Evolutionary conservation across 2,797 vertebrate species (phyloP).

Genomic region (Orestias chungarensis): DNA sequence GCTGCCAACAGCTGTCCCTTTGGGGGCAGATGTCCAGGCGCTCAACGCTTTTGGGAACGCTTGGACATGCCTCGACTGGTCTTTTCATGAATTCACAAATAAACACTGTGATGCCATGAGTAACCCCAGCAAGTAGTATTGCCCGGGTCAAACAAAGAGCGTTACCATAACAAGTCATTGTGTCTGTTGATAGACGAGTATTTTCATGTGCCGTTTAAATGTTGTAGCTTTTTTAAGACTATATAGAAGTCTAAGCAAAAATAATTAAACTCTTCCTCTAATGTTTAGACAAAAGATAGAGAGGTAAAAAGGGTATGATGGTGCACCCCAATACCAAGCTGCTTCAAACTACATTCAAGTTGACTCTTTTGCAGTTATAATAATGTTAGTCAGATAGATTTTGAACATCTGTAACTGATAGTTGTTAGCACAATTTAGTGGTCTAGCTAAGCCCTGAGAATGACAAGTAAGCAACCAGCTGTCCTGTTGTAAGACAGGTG

Average conservation of each 20-base stretch:
- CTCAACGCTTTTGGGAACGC: constrained; percentile 37
- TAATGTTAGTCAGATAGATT: background rate
- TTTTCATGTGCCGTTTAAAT: constrained; percentile 30
- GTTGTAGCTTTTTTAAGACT: constrained; percentile 30
- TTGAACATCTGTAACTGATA: background rate
- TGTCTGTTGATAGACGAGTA: constrained; percentile 31
- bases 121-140: constrained; percentile 28
- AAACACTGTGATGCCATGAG: constrained; percentile 7
- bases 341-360: background rate
- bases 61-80: constrained; percentile 33
- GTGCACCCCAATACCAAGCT: background rate
- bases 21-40: constrained; percentile 27
- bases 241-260: constrained; percentile 26
- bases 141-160: constrained; percentile 22
- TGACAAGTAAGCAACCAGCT: constrained; percentile 62
- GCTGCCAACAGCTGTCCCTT: constrained; percentile 65
- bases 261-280: constrained; percentile 54
- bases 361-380: background rate
- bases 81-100: constrained; percentile 29
- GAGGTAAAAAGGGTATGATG: constrained; percentile 23
- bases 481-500: constrained; percentile 47
- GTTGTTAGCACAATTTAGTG: background rate
- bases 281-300: constrained; percentile 30
- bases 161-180: constrained; percentile 49
- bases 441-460: constrained; percentile 24